Base-by-base conservation (phyloP, 2,888 invertebrate genomes). In the Cheiracanthium punctorium region DNA sequence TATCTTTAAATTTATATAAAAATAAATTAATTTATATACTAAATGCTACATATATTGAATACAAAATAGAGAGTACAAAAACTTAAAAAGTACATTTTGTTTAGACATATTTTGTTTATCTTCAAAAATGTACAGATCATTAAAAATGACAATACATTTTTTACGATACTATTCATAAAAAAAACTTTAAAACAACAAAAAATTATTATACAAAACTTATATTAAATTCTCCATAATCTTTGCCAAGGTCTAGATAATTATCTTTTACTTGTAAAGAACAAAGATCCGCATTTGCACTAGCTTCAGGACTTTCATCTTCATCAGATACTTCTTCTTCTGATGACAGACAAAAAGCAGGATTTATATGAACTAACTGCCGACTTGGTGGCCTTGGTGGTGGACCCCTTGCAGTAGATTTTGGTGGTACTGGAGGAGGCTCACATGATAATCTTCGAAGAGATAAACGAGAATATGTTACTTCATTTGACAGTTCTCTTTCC, bases 361-460 rank as follows among this genome's bases (percentile, higher is more conserved):
- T 88, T 37, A 74, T 72, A 71, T 67, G 76, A 10, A 80, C 64
- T 8, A 82, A 33, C 28, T 86, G 88, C 8, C 88, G 79, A 43
- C 88, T 88, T 14, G 88, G 88, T 33, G 88, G 88, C 0, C 88
- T 67, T n/a, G 88, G 88, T 17, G 88, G 88, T 17, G 88, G 88
- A 1, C 88, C 88, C 72, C 88, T 73, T 24, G 88, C 70, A 28
- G 75, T 37, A 32, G 95, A 95, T 92, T 95, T 95, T 28, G 95
- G 95, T 29, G 95, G 95, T 89, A 95, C 92, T 4, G 95, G 95
- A 0, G 95, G 95, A 52, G 95, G 95, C 72, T 80, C 82, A 74
- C 64, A 79, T 24, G 74, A 86, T 37, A 88, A 71, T 72, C 87
- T 58, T 29, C 88, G 72, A 20, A 79, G 29, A 58, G 81, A 79